Percentiles rank a stretch among this genome's conserved stretches.
phyloP scores from a whole-genome alignment of 2,113 vertebrate genomes.

The Equus quagga region DNA sequence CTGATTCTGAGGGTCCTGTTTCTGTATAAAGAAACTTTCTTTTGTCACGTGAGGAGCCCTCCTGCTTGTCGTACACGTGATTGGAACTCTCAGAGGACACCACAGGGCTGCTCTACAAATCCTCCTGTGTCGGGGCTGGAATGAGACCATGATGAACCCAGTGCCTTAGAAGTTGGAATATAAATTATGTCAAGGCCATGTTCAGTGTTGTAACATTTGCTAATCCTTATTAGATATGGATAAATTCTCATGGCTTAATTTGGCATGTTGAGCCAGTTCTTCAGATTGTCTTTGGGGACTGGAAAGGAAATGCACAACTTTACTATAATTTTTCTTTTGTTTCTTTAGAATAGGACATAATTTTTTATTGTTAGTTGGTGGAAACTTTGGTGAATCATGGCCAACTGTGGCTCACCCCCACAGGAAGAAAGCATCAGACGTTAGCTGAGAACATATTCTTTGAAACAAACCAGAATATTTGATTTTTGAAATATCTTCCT shows the following conservation, averaged over 20 bases:
- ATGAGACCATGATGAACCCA: not conserved
- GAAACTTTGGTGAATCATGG: constrained; percentile 75
- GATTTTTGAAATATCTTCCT: constrained; percentile 66
- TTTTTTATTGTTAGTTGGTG: constrained; percentile 81
- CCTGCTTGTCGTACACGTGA: not conserved
- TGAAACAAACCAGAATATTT: constrained; percentile 81
- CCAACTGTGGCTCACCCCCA: constrained; percentile 75
- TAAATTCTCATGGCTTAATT: constrained; percentile 77
- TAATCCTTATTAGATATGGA: constrained; percentile 74
- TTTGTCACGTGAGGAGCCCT: not conserved
- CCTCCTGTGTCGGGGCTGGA: constrained; percentile 31
- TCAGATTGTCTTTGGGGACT: constrained; percentile 76
- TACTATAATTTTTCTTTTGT: constrained; percentile 77
- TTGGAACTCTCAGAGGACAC: constrained; percentile 49
- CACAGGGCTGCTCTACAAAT: not conserved
- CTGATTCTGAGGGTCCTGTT: not conserved
- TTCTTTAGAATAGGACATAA: constrained; percentile 74
- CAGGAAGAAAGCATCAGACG: constrained; percentile 74
- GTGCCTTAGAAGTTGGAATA: constrained; percentile 34
- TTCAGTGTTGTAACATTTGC: constrained; percentile 61
- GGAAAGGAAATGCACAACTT: constrained; percentile 76
- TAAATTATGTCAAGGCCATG: constrained; percentile 65
- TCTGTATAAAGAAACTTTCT: not conserved
- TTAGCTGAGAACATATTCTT: constrained; percentile 63
- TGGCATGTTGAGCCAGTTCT: constrained; percentile 64